phyloP scores from a whole-genome alignment of 2,113 vertebrate genomes.

The Lampris incognitus region DNA sequence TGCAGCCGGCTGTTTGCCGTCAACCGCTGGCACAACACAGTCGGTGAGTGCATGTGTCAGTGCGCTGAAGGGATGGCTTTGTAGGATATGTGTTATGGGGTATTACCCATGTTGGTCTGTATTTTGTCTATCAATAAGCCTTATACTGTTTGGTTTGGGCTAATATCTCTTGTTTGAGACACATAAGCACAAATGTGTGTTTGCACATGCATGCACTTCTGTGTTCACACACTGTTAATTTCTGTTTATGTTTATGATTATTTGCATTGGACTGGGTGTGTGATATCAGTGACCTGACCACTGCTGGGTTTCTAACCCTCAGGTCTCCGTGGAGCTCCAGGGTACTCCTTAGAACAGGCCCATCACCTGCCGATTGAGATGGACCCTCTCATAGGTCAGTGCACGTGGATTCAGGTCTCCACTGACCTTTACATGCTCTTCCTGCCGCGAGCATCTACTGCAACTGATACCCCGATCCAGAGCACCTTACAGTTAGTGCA shows the following conservation, averaged over 20 bases:
- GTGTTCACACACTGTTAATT: no score
- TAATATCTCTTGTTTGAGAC: no score
- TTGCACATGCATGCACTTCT: no score
- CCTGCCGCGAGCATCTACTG: neutral
- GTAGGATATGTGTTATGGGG: neutral
- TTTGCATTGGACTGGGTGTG: conserved; percentile 9
- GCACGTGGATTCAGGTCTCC: neutral
- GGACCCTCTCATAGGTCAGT: conserved; percentile 85
- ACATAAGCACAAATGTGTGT: no score
- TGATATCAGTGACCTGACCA: neutral
- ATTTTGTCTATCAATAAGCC: no score
- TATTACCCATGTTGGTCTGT: neutral
- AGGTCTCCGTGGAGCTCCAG: conserved; percentile 85
- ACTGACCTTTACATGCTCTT: neutral
- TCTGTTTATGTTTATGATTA: neutral
- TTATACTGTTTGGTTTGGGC: no score
- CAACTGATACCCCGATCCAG: neutral
- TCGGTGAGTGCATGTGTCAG: conserved; percentile 85
- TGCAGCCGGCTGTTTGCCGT: conserved; percentile 98
- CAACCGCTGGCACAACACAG: conserved; percentile 99
- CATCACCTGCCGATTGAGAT: conserved; percentile 87
- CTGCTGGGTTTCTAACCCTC: conserved; percentile 1
- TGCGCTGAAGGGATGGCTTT: neutral
- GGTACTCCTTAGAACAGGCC: conserved; percentile 85
- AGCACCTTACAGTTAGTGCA: no score